A percentile compares a stretch with the other conserved stretches of the same genome.
Evolutionary conservation across 2,888 invertebrate genomes (phyloP).

Genomic region (Ennomos quercinarius): DNA sequence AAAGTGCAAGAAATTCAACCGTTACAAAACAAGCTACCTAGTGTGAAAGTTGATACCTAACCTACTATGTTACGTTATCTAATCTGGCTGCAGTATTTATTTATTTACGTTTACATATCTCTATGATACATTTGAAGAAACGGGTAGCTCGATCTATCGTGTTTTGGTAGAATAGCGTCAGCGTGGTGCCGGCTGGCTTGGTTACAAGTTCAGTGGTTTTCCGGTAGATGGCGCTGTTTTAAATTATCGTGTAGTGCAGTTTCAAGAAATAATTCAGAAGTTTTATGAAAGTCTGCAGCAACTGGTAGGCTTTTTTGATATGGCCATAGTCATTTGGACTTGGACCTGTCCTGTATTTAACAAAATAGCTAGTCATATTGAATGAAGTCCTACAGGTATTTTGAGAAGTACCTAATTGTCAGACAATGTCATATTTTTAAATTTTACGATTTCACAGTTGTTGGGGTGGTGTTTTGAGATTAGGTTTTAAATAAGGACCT

Average conservation of each 20-base stretch:
- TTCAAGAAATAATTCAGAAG: too few species aligned
- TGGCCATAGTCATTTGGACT: too few species aligned
- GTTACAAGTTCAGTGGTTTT: conserved; percentile 20
- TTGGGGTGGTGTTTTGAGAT: too few species aligned
- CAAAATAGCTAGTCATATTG: too few species aligned
- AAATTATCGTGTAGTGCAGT: conserved; percentile 4
- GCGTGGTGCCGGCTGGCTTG: conserved; percentile 3
- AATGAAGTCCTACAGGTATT: too few species aligned
- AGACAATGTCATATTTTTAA: too few species aligned
- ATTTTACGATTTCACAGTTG: too few species aligned
- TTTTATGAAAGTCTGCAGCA: too few species aligned
- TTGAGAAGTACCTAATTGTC: too few species aligned
- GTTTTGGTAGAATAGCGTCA: background rate
- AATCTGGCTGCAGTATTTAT: conserved; percentile 3
- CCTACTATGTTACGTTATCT: conserved; percentile 8
- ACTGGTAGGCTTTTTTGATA: too few species aligned
- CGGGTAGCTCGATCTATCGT: conserved; percentile 37
- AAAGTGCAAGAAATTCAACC: conserved; percentile 8
- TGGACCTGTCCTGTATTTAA: too few species aligned
- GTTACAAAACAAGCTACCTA: conserved; percentile 9
- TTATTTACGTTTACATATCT: conserved; percentile 18
- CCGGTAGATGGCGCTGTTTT: conserved; percentile 32
- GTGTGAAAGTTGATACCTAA: conserved; percentile 29
- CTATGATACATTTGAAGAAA: background rate
- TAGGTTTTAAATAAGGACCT: too few species aligned